phyloP scores from a whole-genome alignment of 2,888 invertebrate genomes.

The Cylindroiulus punctatus region DNA sequence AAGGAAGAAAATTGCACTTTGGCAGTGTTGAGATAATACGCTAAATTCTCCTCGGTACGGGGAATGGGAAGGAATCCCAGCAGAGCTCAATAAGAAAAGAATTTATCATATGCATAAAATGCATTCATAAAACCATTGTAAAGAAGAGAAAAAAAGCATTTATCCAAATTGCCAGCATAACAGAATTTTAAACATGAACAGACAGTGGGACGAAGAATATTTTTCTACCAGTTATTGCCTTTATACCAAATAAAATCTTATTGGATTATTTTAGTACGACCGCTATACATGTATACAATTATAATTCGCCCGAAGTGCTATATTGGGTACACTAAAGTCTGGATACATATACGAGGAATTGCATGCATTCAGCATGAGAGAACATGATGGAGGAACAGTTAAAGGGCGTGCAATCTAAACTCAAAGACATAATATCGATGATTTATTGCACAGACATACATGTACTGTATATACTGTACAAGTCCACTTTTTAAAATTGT shows the following conservation, averaged over 20 bases:
- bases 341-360: neutral
- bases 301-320: neutral
- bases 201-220: neutral
- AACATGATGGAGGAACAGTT: neutral
- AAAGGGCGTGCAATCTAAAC: too few species aligned
- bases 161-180: conserved; percentile 33
- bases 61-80: conserved; percentile 16
- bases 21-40: conserved; percentile 38
- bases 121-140: conserved; percentile 20
- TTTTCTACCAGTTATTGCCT: conserved; percentile 26
- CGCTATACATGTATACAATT: neutral
- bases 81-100: conserved; percentile 42
- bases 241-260: conserved; percentile 10
- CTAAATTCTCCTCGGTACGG: conserved; percentile 19
- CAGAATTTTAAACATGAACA: conserved; percentile 22
- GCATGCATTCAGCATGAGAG: too few species aligned
- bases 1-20: conserved; percentile 37
- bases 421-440: too few species aligned
- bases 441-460: too few species aligned
- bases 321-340: neutral
- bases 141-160: neutral
- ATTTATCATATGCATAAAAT: conserved; percentile 15
- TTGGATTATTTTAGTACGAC: neutral
- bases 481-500: too few species aligned
- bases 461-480: too few species aligned